Evolutionary conservation across 2,797 vertebrate species (phyloP).

Genomic region (Chelon auratus): DNA sequence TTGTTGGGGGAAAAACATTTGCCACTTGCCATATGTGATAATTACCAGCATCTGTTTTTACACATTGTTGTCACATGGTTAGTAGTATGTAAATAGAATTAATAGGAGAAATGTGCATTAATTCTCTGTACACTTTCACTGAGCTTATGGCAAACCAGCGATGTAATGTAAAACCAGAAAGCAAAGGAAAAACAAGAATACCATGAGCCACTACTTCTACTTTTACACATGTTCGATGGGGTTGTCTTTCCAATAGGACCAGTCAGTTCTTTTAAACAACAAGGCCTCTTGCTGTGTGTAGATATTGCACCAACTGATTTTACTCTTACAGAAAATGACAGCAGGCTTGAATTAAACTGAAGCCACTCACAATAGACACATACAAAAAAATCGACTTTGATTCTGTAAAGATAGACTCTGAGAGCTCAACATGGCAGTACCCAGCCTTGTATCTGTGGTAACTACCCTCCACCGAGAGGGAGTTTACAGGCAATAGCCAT

Average conservation of each 20-base stretch:
- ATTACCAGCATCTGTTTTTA: slow-evolving; percentile 1
- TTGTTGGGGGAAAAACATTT: neutral
- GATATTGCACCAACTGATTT: slow-evolving; percentile 10
- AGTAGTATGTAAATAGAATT: neutral
- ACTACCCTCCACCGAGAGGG: slow-evolving; percentile 46
- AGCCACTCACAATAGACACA: slow-evolving; percentile 4
- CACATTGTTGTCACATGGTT: neutral
- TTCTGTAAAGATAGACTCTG: slow-evolving; percentile 1
- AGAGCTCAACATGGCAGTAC: slow-evolving; percentile 17
- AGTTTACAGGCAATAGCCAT: slow-evolving; percentile 55
- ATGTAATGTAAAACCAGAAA: neutral
- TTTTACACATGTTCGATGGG: slow-evolving; percentile 9
- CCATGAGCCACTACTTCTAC: neutral
- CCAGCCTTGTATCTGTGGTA: slow-evolving; percentile 47
- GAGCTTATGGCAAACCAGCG: neutral
- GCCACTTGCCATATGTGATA: neutral
- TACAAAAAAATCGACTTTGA: neutral
- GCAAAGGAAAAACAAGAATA: neutral
- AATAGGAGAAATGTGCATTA: neutral
- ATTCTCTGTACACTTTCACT: neutral
- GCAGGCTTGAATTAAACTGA: slow-evolving; percentile 18
- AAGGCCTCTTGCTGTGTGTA: slow-evolving; percentile 13
- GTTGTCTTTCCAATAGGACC: slow-evolving; percentile 8
- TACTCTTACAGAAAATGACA: slow-evolving; percentile 25
- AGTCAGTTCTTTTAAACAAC: slow-evolving; percentile 31